A percentile compares a stretch with the other conserved stretches of the same genome.
Conservation (phyloP, 2,797 vertebrate genomes). For the Diceros bicornis region DNA sequence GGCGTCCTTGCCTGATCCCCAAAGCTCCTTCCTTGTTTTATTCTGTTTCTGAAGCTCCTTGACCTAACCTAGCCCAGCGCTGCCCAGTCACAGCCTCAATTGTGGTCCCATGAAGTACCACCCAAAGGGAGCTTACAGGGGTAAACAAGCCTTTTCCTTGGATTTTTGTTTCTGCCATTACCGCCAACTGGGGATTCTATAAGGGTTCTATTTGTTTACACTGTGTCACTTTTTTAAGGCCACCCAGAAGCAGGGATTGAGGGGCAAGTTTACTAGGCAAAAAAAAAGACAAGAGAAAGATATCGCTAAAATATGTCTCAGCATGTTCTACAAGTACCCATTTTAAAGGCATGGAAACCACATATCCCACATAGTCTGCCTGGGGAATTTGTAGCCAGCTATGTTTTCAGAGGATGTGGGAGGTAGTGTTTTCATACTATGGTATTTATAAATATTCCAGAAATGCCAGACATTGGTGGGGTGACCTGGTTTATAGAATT, state of each 20-base stretch:
- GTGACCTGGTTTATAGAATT: constrained; percentile 43
- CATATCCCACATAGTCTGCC: constrained; percentile 43
- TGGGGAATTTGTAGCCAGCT: constrained; percentile 48
- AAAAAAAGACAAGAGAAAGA: constrained; percentile 59
- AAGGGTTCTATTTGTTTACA: background rate
- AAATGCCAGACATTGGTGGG: constrained; percentile 45
- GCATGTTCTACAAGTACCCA: constrained; percentile 35
- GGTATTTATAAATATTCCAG: constrained; percentile 67
- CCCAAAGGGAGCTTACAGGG: background rate
- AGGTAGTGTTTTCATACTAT: constrained; percentile 45
- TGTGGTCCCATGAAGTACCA: background rate
- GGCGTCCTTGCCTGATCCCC: background rate
- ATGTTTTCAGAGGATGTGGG: constrained; percentile 65
- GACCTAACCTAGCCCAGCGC: background rate
- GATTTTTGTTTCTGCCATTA: background rate
- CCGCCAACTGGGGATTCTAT: background rate
- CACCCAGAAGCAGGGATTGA: constrained; percentile 6
- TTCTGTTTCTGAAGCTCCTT: background rate
- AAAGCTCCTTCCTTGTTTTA: background rate
- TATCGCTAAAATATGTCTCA: constrained; percentile 5
- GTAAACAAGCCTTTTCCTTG: background rate
- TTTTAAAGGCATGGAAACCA: constrained; percentile 61
- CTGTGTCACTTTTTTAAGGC: background rate
- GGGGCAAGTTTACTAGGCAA: background rate
- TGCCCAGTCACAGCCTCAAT: background rate